Evolutionary conservation across 2,888 invertebrate species (phyloP).

Genomic region (Cephalotes varians): DNA sequence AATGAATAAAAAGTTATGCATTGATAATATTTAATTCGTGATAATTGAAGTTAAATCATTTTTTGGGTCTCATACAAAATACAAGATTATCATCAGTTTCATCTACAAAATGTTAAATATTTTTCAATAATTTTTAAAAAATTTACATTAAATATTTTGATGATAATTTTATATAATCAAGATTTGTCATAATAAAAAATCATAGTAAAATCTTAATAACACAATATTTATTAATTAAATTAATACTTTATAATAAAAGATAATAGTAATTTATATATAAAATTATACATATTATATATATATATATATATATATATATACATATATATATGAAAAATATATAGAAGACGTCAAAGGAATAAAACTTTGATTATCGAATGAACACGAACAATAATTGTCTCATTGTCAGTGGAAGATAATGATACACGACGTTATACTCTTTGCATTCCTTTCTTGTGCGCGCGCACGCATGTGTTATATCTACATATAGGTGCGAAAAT

Average conservation of each 20-base stretch:
- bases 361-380: conserved; percentile 30
- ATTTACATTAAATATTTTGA: background rate
- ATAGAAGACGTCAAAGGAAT: background rate
- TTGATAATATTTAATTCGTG: background rate
- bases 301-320: background rate
- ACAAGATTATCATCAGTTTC: background rate
- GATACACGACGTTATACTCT: conserved; percentile 55
- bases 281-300: too few relatives aligned
- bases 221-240: background rate
- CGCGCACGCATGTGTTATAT: conserved; percentile 57
- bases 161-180: background rate
- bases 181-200: conserved; percentile 1
- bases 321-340: background rate
- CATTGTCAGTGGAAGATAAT: conserved; percentile 18
- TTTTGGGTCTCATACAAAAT: too few relatives aligned
- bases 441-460: conserved; percentile 46
- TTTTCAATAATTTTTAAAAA: conserved; percentile 20
- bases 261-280: background rate
- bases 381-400: conserved; percentile 29
- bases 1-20: conserved; percentile 24
- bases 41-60: background rate
- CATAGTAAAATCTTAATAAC: background rate
- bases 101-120: background rate
- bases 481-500: conserved; percentile 65
- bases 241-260: background rate